Conservation (phyloP, 2,797 vertebrate genomes). For the Australoheros facetus region DNA sequence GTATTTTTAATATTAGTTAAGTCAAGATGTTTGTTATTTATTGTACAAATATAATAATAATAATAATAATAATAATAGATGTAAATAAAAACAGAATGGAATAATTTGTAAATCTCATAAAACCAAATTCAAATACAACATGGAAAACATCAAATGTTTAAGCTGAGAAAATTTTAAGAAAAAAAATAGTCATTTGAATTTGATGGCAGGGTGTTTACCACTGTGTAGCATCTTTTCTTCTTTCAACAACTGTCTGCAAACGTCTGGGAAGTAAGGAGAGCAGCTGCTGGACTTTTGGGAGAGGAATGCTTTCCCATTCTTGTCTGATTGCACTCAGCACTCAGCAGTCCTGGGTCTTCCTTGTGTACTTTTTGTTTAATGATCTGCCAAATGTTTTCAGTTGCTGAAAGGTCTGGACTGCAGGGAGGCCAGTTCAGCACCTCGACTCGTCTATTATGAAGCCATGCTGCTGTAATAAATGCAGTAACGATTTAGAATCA, state of each 20-base stretch:
- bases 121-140: not conserved
- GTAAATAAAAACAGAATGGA: not conserved
- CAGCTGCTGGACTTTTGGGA: not conserved
- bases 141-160: not conserved
- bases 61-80: too few species aligned
- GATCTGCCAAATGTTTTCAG: not conserved
- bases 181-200: not conserved
- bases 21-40: not conserved
- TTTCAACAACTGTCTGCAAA: not conserved
- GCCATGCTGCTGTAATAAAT: not conserved
- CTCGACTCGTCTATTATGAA: too few species aligned
- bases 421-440: too few species aligned
- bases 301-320: not conserved
- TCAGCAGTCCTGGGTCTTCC: not conserved
- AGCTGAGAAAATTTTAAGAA: not conserved
- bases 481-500: not conserved
- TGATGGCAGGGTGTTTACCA: not conserved
- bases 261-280: not conserved
- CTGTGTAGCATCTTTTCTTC: not conserved
- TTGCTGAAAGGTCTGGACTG: too few species aligned
- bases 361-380: not conserved
- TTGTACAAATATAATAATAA: not conserved
- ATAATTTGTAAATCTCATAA: not conserved
- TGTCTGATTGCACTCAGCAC: not conserved
- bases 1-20: not conserved